Evolutionary conservation across 1,140 invertebrate species (phyloP).

Genomic region (Aphaenogaster ashmeadi): DNA sequence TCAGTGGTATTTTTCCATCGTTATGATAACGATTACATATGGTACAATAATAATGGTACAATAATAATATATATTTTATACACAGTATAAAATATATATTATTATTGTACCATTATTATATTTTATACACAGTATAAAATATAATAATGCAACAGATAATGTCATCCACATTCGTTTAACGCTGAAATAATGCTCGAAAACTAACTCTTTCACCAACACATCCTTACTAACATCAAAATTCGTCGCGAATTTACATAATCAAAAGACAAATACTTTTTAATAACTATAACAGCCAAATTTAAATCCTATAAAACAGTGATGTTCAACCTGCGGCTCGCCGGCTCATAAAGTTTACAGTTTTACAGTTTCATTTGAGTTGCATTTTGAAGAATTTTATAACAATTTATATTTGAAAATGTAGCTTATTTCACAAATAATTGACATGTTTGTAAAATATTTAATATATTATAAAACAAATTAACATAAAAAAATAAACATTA

Average conservation of each 20-base stretch:
- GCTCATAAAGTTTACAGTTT: no score
- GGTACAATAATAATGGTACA: background rate
- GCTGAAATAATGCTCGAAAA: background rate
- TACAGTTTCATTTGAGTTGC: no score
- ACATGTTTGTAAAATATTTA: no score
- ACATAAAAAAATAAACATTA: no score
- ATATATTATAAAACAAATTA: no score
- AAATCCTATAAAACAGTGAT: no score
- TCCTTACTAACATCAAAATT: background rate
- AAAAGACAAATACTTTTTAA: background rate
- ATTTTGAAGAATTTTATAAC: no score
- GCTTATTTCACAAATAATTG: no score
- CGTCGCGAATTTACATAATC: background rate
- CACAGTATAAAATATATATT: background rate
- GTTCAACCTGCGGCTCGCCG: no score
- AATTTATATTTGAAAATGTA: no score
- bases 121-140: background rate
- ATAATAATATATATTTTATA: background rate
- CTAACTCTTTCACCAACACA: background rate
- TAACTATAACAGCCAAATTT: background rate
- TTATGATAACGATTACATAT: background rate
- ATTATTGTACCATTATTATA: no score
- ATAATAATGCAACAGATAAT: background rate
- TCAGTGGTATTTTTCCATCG: background rate
- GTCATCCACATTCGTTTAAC: background rate